phyloP scores from a whole-genome alignment of 1,140 invertebrate species.

The Sitobion miscanthi region DNA sequence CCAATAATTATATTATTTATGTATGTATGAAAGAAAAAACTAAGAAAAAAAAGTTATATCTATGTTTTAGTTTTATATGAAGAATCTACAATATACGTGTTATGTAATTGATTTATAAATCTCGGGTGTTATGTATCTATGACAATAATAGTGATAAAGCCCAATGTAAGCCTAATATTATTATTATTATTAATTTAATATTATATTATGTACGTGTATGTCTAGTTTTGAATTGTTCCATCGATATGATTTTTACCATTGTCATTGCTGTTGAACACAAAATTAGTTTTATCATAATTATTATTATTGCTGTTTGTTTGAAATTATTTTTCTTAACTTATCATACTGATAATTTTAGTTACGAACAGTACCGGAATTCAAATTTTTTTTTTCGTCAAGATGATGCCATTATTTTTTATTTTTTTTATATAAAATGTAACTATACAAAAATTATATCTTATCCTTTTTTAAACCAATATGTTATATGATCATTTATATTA shows the following conservation, averaged over 20 bases:
- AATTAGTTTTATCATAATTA: constrained; percentile 2
- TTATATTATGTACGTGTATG: constrained; percentile 19
- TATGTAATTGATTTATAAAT: constrained; percentile 53
- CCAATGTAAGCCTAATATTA: constrained; percentile 50
- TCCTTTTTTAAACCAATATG: not conserved
- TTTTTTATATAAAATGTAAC: constrained; percentile 8
- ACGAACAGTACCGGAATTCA: not conserved
- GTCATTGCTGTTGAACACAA: not conserved
- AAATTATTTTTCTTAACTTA: constrained; percentile 2
- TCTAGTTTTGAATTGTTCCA: constrained; percentile 38
- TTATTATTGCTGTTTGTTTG: constrained; percentile 4
- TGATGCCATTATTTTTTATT: not conserved
- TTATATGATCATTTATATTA: constrained; percentile 12
- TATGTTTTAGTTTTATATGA: constrained; percentile 56
- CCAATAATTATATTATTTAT: constrained; percentile 44
- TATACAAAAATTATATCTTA: not conserved
- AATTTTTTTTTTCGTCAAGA: not conserved
- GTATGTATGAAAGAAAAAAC: constrained; percentile 32
- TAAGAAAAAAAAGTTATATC: constrained; percentile 8
- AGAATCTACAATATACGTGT: constrained; percentile 40
- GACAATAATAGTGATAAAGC: constrained; percentile 57
- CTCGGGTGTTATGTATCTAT: constrained; percentile 56
- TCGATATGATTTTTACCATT: constrained; percentile 16
- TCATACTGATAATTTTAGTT: constrained; percentile 17
- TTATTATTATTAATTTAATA: constrained; percentile 22